Evolutionary conservation across 2,888 invertebrate species (phyloP), one percentile per base, ranked within the genome.

Genomic region (Andrena marginata): DNA sequence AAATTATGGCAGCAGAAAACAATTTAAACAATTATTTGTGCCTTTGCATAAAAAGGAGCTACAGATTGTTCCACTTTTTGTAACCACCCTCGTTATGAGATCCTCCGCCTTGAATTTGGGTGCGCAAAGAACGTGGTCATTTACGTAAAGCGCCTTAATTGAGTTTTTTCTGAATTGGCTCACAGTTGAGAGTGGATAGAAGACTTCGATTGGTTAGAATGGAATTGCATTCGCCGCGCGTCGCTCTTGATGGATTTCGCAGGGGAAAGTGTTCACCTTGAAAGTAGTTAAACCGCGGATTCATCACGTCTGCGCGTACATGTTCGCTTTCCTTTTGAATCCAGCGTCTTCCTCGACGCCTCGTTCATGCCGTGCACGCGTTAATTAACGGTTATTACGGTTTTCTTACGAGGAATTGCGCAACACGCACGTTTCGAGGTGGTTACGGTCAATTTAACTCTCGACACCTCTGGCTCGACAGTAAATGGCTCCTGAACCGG

Each of bases 261-360:
- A 13, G n/a, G 76, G 29, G 82, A 83, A 83, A 83, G 82, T 67
- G 23, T 54, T 70, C 20, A 83, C 82, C 82, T 83, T 83, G 82
- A 81, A 81, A 83, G 81, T 35, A n/a, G 59, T 65, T 59, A 49
- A 26, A 60, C 70, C 51, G 60, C 60, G 62, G 65, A 76, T 62
- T 71, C 63, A 77, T 76, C 68, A 54, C 13, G 2, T 31, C 31
- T 8, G 5, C 23, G 13, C 16, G 26, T 59, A 20, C 26, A 42
- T 7, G 23, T n/a, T 64, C 56, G 31, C 82, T 77, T 82, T 78
- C 82, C 33, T 67, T 77, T 67, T n/a, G 54, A 54, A 60, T 49
- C 26, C 51, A 16, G 54, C 10, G 48, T 49, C 56, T 72, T 60
- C 71, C 42, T 59, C 2, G 6, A 23, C 3, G 0, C 20, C n/a